Evolutionary conservation across 2,797 vertebrate species (phyloP).

Genomic region (Eremophila alpestris): DNA sequence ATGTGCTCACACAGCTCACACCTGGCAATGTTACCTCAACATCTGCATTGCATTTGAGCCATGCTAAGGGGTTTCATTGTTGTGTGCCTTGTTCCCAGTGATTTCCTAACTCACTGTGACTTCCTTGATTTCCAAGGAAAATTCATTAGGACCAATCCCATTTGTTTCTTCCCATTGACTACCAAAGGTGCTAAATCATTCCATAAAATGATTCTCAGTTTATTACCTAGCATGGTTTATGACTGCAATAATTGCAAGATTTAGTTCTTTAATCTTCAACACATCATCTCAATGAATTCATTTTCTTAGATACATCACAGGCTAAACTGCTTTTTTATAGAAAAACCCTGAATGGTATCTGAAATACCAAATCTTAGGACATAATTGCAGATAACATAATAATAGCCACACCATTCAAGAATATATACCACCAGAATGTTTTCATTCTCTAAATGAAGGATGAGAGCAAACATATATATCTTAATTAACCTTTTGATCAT

Average conservation of each 20-base stretch:
- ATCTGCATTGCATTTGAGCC: background rate
- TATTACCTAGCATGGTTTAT: slow-evolving; percentile 17
- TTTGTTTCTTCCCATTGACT: slow-evolving; percentile 2
- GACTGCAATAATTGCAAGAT: slow-evolving; percentile 23
- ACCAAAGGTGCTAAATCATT: background rate
- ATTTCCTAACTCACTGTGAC: background rate
- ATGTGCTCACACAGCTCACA: background rate
- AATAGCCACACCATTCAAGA: background rate
- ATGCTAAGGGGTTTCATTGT: background rate
- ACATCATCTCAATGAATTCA: slow-evolving; percentile 11
- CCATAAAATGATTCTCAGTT: background rate
- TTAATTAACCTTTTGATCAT: background rate
- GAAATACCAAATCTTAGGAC: background rate
- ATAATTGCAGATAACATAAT: background rate
- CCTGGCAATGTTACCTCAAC: background rate
- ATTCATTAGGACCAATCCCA: background rate
- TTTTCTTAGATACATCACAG: background rate
- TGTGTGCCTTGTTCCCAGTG: background rate
- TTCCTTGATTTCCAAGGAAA: background rate
- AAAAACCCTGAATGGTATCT: background rate
- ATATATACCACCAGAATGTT: background rate
- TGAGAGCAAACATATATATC: background rate
- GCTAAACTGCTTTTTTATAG: background rate
- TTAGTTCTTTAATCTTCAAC: slow-evolving; percentile 38
- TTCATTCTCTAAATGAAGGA: background rate